These are phyloP conservation scores for Formicarius rufipectus DNA, from an alignment of 2,113 vertebrate genomes.

Conservation along the genomic window DNA sequence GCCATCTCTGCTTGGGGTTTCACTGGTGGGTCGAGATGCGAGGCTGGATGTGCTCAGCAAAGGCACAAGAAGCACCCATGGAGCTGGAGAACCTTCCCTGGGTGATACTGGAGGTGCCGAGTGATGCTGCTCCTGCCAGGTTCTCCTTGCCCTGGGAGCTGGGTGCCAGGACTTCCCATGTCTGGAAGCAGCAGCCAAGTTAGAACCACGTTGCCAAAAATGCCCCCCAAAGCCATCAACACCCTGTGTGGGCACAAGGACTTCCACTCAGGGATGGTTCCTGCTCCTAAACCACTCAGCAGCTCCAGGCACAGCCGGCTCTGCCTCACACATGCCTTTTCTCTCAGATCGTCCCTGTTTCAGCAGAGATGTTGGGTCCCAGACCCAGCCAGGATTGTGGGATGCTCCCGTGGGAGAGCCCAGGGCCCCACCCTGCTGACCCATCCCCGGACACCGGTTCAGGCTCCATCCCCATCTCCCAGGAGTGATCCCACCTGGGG, in stretches of 20 bases:
- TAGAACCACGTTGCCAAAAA: background rate
- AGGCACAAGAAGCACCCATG: too few species aligned
- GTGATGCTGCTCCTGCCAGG: background rate
- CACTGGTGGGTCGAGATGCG: rapidly evolving
- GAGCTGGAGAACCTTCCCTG: background rate
- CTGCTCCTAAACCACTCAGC: background rate
- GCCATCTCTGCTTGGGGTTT: background rate
- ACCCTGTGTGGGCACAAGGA: background rate
- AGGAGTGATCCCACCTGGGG: background rate
- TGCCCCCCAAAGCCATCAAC: background rate
- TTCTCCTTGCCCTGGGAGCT: background rate
- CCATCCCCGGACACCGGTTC: too few species aligned
- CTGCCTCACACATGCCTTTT: background rate
- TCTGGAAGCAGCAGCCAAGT: background rate
- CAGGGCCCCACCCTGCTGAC: too few species aligned
- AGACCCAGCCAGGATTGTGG: rapidly evolving
- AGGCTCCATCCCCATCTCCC: background rate
- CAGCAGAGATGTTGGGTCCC: background rate
- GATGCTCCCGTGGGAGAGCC: background rate
- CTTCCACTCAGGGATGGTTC: background rate
- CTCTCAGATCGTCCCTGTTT: background rate
- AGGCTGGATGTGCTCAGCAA: background rate
- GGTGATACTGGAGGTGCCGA: background rate
- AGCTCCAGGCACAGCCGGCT: background rate
- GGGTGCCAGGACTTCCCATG: background rate